Conservation (phyloP, 2,888 invertebrate genomes). For the Eulithis prunata region DNA sequence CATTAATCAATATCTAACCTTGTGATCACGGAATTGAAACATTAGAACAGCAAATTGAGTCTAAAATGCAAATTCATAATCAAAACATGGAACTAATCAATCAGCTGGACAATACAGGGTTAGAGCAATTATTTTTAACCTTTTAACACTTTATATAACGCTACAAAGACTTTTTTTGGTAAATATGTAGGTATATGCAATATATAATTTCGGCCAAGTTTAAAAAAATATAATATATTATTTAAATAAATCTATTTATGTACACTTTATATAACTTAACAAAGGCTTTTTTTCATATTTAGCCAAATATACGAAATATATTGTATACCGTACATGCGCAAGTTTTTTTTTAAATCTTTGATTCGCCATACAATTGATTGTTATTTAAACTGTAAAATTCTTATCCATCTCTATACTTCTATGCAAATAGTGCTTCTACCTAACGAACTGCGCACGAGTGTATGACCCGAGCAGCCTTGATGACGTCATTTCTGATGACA, state of each 20-base stretch:
- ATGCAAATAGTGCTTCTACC: slow-evolving; percentile 56
- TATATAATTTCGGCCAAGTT: too few species aligned
- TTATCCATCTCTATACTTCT: slow-evolving; percentile 46
- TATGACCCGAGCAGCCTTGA: slow-evolving; percentile 58
- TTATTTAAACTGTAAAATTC: neutral
- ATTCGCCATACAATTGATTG: too few species aligned
- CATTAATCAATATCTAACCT: slow-evolving; percentile 32
- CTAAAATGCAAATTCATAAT: slow-evolving; percentile 29
- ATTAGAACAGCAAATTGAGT: slow-evolving; percentile 30
- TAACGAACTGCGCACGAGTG: slow-evolving; percentile 58
- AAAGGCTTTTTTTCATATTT: too few species aligned
- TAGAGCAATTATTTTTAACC: slow-evolving; percentile 25
- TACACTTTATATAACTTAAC: too few species aligned
- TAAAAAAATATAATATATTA: too few species aligned
- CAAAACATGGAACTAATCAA: slow-evolving; percentile 25
- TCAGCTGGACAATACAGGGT: slow-evolving; percentile 29
- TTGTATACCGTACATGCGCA: too few species aligned
- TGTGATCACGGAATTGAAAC: slow-evolving; percentile 35
- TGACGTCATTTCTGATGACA: slow-evolving; percentile 56
- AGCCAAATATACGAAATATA: too few species aligned
- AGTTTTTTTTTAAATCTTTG: too few species aligned
- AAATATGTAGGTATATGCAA: too few species aligned
- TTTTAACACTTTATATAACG: neutral
- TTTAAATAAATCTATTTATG: too few species aligned
- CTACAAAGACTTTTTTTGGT: too few species aligned